Percentiles rank a stretch among this genome's conserved stretches.
Conservation (phyloP, 2,113 vertebrate genomes). For the Triplophysa dalaica region DNA sequence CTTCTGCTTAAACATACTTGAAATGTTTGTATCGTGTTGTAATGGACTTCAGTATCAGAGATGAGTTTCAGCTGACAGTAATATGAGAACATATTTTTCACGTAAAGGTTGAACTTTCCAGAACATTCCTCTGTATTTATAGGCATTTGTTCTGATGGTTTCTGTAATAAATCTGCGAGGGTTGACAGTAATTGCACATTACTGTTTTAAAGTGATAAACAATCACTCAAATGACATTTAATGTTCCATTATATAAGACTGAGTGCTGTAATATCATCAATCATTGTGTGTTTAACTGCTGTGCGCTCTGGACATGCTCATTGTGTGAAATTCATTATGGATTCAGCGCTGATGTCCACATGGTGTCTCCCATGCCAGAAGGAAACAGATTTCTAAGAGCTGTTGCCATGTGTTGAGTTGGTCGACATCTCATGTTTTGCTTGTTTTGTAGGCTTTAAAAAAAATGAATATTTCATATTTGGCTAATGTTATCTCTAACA, state of each 20-base stretch:
- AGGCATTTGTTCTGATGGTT: neutral
- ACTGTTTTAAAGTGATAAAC: neutral
- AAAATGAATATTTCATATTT: neutral
- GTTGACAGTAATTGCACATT: neutral
- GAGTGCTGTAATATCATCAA: slow-evolving; percentile 3
- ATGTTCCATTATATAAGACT: neutral
- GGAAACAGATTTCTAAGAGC: slow-evolving; percentile 7
- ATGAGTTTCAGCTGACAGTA: neutral
- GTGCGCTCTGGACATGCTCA: neutral
- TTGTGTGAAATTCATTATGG: neutral
- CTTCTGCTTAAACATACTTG: no score
- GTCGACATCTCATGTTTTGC: neutral
- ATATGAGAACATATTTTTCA: neutral
- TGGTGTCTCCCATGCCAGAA: neutral
- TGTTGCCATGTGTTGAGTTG: neutral
- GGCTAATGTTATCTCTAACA: neutral
- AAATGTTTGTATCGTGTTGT: no score
- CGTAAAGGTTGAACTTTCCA: neutral
- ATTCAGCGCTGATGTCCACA: neutral
- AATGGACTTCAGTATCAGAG: no score
- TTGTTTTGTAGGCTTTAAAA: neutral
- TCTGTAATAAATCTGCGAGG: neutral
- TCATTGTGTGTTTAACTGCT: neutral
- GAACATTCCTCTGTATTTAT: neutral
- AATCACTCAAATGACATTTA: neutral